phyloP scores from a whole-genome alignment of 1,140 invertebrate genomes.

The Drosophila tristis region DNA sequence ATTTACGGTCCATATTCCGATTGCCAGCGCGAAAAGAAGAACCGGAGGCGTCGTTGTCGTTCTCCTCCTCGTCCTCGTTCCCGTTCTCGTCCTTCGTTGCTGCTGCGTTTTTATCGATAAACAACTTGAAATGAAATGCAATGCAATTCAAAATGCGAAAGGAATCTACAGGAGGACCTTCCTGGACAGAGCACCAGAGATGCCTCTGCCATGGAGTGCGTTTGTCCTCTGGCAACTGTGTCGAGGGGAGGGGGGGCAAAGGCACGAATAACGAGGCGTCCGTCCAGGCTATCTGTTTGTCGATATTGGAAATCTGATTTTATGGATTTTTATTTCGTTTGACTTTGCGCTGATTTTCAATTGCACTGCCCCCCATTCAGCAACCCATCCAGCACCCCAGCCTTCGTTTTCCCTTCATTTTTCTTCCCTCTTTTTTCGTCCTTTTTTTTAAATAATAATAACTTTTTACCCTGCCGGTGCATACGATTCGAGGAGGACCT shows the following conservation, averaged over 20 bases:
- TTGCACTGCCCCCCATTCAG: conserved; percentile 16
- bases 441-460: conserved; percentile 66
- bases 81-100: conserved; percentile 14
- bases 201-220: no score
- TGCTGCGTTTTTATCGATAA: conserved; percentile 63
- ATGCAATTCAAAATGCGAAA: conserved; percentile 59
- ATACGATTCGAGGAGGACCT: conserved; percentile 17
- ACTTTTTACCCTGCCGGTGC: conserved; percentile 31
- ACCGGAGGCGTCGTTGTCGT: conserved; percentile 21
- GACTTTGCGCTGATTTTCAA: conserved; percentile 79
- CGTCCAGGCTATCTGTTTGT: conserved; percentile 56
- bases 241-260: no score
- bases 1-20: conserved; percentile 57
- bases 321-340: conserved; percentile 80
- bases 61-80: conserved; percentile 5
- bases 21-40: conserved; percentile 20
- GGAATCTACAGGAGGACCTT: conserved; percentile 15
- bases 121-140: conserved; percentile 77
- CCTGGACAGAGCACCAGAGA: conserved; percentile 30
- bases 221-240: no score
- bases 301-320: conserved; percentile 80
- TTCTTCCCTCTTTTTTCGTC: neutral
- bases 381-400: conserved; percentile 1
- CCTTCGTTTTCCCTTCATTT: neutral
- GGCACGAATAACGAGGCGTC: conserved; percentile 9